Evolutionary conservation across 2,888 invertebrate species (phyloP).

Genomic region (Drosophila mulleri): DNA sequence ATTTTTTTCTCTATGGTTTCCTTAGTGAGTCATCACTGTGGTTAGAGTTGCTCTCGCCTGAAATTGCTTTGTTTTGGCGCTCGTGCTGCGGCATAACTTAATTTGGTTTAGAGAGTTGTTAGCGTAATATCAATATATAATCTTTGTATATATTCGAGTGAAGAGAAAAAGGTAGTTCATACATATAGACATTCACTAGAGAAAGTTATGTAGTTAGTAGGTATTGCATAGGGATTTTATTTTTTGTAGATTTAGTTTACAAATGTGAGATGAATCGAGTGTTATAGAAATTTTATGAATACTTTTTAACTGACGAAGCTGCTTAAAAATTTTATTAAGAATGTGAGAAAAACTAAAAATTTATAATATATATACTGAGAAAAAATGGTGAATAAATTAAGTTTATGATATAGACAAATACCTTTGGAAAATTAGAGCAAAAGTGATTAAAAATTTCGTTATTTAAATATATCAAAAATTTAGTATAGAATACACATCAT

Average conservation of each 20-base stretch:
- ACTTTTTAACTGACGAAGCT: too few species aligned
- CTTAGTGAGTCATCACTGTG: slow-evolving; percentile 66
- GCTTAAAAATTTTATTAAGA: too few species aligned
- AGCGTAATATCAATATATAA: slow-evolving; percentile 1
- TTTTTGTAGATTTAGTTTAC: background rate
- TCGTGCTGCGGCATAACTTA: background rate
- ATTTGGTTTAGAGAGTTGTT: background rate
- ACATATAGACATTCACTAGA: background rate
- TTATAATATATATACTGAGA: too few species aligned
- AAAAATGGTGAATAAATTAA: too few species aligned
- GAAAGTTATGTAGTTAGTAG: background rate
- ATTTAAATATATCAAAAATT: too few species aligned
- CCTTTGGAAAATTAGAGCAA: too few species aligned
- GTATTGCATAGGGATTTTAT: background rate
- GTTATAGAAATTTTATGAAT: too few species aligned
- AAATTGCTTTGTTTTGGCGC: slow-evolving; percentile 33
- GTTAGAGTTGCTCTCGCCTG: slow-evolving; percentile 9
- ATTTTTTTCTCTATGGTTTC: slow-evolving; percentile 43
- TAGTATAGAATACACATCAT: too few species aligned
- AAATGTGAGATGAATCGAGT: too few species aligned
- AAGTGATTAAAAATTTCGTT: too few species aligned
- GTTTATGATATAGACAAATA: too few species aligned
- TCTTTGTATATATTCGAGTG: background rate
- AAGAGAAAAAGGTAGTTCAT: background rate
- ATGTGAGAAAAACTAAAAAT: too few species aligned